Evolutionary conservation across 2,113 vertebrate genomes (phyloP), one percentile per base, ranked within the genome.

Genomic region (Muntiacus muntjak): DNA sequence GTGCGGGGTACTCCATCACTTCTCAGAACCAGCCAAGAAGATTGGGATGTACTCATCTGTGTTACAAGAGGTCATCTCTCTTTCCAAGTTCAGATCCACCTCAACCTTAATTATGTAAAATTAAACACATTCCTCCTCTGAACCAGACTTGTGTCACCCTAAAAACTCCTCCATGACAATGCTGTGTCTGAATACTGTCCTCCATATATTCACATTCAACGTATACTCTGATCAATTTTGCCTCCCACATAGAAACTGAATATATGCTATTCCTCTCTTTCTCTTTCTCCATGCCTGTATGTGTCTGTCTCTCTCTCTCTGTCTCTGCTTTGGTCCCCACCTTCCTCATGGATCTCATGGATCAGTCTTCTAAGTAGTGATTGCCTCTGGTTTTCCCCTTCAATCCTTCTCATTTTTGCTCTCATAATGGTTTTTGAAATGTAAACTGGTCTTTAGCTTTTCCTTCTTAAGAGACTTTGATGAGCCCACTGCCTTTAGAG

Each of bases 61-160:
- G 30, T 62, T 62, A 6, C 7, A 84, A 47, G 47, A 95, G 21
- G 7, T 71, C n/a, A 47, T 43, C 21, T 19, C 13, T 78, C 26
- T 43, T 86, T 28, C 81, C 26, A 92, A 94, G 43, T 89, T 89
- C 45, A 52, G 47, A 86, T 60, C 28, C 13, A 89, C 78, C 55
- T 85, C 58, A 55, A 86, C 45, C 30, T 62, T 71, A 89, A 76
- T 52, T 89, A 40, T 33, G 26, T 64, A 84, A 76, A 94, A 47
- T 89, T 64, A 50, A 86, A 88, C 23, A 43, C 12, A 16, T 23
- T 21, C 54, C 86, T 76, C 81, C 23, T 64, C 54, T 89, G 84
- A 92, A 40, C 23, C 25, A 85, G 58, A 43, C 17, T 30, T 36
- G 12, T 7, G 25, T 43, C 58, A 74, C 36, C 67, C n/a, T 74